Percentiles rank a stretch among this genome's conserved stretches.
phyloP scores from a whole-genome alignment of 2,888 invertebrate genomes.

The Tetragnatha montana region DNA sequence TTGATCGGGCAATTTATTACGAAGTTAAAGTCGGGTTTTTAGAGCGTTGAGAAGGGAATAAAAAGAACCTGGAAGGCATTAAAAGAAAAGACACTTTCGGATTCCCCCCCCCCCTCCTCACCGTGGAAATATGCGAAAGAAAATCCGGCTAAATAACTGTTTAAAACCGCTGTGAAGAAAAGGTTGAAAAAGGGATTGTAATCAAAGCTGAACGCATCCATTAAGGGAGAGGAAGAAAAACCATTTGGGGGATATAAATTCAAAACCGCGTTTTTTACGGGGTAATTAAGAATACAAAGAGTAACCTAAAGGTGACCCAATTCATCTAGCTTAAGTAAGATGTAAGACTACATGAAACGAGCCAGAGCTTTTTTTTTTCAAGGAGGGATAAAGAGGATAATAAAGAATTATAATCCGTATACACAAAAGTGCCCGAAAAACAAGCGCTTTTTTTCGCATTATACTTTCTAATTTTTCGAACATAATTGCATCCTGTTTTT shows the following conservation, averaged over 20 bases:
- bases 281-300: conserved; percentile 1
- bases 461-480: background rate
- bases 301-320: background rate
- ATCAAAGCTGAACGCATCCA: background rate
- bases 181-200: background rate
- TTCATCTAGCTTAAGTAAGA: background rate
- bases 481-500: background rate
- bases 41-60: background rate
- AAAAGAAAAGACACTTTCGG: conserved; percentile 4
- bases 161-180: background rate
- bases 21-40: conserved; percentile 31
- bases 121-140: background rate
- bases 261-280: background rate
- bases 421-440: background rate
- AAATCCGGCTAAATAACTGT: background rate
- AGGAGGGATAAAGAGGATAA: background rate
- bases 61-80: conserved; percentile 19
- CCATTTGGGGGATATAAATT: background rate
- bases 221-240: background rate
- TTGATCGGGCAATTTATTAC: conserved; percentile 56
- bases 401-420: background rate
- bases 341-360: background rate
- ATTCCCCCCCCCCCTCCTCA: background rate
- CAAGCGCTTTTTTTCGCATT: background rate
- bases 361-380: background rate